phyloP scores from a whole-genome alignment of 2,888 invertebrate species.

The Chalcosyrphus nemorum region DNA sequence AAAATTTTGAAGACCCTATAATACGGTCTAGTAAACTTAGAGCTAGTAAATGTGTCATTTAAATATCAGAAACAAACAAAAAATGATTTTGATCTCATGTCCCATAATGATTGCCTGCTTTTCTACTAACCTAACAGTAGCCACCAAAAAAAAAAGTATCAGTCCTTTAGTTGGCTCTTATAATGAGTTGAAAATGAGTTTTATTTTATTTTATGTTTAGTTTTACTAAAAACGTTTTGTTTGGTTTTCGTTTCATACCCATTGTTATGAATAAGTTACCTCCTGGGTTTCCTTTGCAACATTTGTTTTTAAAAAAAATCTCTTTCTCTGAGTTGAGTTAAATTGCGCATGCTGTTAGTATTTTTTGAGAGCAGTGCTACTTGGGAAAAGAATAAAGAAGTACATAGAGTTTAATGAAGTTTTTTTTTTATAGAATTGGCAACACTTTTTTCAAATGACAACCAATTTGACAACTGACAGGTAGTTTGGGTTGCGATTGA shows the following conservation, averaged over 20 bases:
- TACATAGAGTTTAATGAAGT: too few relatives aligned
- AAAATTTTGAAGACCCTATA: conserved; percentile 27
- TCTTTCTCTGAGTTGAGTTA: conserved; percentile 25
- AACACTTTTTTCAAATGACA: too few relatives aligned
- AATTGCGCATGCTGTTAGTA: conserved; percentile 29
- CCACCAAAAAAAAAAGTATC: conserved; percentile 40
- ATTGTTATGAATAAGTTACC: conserved; percentile 50
- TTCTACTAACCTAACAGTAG: conserved; percentile 48
- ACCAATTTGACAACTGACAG: too few relatives aligned
- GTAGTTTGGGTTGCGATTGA: too few relatives aligned
- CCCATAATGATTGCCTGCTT: conserved; percentile 67
- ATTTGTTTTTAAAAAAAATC: conserved; percentile 3
- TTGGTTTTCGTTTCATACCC: conserved; percentile 60
- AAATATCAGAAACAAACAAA: conserved; percentile 38
- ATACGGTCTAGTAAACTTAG: conserved; percentile 56
- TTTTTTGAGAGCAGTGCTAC: conserved; percentile 25
- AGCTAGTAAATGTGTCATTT: conserved; percentile 67
- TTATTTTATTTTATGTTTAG: conserved; percentile 38
- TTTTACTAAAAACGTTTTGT: conserved; percentile 56
- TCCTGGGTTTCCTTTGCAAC: conserved; percentile 56
- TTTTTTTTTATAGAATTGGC: too few relatives aligned
- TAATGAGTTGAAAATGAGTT: conserved; percentile 52
- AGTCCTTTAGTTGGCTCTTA: conserved; percentile 63
- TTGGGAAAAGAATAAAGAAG: conserved; percentile 4
- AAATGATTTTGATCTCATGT: conserved; percentile 57